These are phyloP conservation scores for Nyctalus aviator DNA, from an alignment of 2,797 vertebrate genomes.

Conservation along the genomic window DNA sequence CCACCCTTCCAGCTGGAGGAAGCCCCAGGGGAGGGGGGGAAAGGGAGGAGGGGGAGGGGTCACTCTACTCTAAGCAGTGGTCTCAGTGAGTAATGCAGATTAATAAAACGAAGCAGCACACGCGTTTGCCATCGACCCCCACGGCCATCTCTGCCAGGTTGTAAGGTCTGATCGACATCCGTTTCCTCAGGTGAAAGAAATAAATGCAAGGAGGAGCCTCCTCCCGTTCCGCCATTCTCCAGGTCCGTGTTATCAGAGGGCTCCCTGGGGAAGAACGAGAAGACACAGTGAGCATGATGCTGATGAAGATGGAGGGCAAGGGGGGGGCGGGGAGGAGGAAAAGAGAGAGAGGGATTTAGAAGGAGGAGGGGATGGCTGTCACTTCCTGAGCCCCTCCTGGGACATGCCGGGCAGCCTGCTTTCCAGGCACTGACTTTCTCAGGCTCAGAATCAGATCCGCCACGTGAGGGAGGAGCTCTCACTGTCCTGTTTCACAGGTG, in stretches of 20 bases:
- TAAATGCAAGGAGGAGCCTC: conserved; percentile 50
- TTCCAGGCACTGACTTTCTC: neutral
- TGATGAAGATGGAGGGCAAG: too few species aligned
- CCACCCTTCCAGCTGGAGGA: neutral
- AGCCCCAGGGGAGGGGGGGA: neutral
- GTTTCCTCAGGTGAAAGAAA: accelerated
- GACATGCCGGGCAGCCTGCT: neutral
- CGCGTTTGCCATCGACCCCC: neutral
- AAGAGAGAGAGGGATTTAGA: too few species aligned
- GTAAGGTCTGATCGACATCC: neutral
- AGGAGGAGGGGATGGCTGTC: neutral
- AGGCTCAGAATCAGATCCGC: neutral
- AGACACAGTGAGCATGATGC: conserved; percentile 36
- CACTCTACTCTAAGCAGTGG: neutral
- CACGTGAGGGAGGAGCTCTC: neutral
- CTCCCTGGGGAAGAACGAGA: conserved; percentile 59
- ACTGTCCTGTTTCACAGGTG: neutral
- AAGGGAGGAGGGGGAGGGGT: accelerated
- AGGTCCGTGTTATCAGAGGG: neutral
- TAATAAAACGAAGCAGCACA: conserved; percentile 52
- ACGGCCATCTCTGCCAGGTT: conserved; percentile 30
- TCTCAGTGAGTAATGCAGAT: neutral
- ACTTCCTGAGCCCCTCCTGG: neutral
- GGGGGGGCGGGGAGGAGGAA: neutral
- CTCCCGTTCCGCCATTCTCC: neutral